Evolutionary conservation across 35 echinoderm and acorn worm species (phyloP).

Genomic region (Apostichopus parvimensis): DNA sequence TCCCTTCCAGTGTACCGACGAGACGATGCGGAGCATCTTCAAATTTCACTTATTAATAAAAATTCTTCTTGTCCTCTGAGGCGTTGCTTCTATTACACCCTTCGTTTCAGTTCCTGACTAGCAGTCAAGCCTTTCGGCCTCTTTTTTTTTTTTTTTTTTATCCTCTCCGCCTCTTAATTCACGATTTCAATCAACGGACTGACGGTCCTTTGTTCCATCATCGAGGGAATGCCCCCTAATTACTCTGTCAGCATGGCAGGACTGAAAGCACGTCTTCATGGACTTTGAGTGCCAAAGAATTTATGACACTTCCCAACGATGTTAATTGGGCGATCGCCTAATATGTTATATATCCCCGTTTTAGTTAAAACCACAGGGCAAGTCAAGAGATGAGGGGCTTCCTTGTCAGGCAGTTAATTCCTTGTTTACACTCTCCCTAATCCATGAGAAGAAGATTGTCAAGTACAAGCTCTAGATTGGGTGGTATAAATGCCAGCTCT

Average conservation of each 20-base stretch:
- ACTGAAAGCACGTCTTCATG: not conserved
- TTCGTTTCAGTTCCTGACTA: not conserved
- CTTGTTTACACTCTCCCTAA: not conserved
- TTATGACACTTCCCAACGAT: not conserved
- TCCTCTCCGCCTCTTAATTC: not conserved
- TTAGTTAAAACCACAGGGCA: not conserved
- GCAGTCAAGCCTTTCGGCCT: not conserved
- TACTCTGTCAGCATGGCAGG: not conserved
- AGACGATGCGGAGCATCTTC: no score
- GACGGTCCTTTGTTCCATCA: not conserved
- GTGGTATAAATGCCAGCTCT: no score
- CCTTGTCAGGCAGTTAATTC: not conserved
- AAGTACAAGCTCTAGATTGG: not conserved
- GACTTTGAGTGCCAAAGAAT: not conserved
- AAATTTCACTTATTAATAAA: no score
- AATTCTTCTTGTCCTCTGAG: no score
- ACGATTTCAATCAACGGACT: not conserved
- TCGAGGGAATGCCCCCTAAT: constrained; percentile 22
- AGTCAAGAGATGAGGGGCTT: not conserved
- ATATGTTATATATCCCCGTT: not conserved
- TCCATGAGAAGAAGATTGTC: not conserved
- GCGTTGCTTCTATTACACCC: not conserved
- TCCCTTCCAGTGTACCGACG: no score
- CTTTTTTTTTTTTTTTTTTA: not conserved
- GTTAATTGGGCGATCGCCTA: not conserved